These are phyloP conservation scores for Solen grandis DNA, from an alignment of 1,140 invertebrate genomes.

Conservation along the genomic window DNA sequence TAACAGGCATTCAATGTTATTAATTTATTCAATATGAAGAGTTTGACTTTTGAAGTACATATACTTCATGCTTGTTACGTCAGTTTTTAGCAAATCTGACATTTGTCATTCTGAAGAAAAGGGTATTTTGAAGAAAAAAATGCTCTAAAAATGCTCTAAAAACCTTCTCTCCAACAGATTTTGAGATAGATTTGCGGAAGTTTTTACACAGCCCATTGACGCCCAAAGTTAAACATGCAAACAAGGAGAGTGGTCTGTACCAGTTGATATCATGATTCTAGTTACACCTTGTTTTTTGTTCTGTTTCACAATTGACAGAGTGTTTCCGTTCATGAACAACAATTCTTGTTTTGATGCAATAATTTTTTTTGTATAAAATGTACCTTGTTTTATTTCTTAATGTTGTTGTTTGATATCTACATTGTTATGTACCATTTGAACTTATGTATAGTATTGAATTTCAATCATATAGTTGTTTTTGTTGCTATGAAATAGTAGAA, in stretches of 20 bases:
- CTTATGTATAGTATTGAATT: background rate
- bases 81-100: no score
- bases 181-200: slow-evolving; percentile 43
- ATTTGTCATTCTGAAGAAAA: no score
- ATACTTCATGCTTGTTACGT: no score
- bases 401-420: background rate
- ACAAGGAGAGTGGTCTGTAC: slow-evolving; percentile 30
- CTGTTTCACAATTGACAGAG: background rate
- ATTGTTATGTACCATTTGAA: background rate
- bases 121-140: no score
- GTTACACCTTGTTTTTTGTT: background rate
- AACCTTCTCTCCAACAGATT: no score
- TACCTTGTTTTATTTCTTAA: background rate
- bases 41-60: no score
- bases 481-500: no score
- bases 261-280: background rate
- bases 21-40: slow-evolving; percentile 15
- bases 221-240: slow-evolving; percentile 25
- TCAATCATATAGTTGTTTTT: no score
- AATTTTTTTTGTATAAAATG: background rate
- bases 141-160: no score
- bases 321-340: background rate
- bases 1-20: background rate
- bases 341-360: background rate
- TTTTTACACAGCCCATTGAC: slow-evolving; percentile 37